phyloP scores from a whole-genome alignment of 1,140 invertebrate species.

The honey bee (Apis mellifera) region DNA sequence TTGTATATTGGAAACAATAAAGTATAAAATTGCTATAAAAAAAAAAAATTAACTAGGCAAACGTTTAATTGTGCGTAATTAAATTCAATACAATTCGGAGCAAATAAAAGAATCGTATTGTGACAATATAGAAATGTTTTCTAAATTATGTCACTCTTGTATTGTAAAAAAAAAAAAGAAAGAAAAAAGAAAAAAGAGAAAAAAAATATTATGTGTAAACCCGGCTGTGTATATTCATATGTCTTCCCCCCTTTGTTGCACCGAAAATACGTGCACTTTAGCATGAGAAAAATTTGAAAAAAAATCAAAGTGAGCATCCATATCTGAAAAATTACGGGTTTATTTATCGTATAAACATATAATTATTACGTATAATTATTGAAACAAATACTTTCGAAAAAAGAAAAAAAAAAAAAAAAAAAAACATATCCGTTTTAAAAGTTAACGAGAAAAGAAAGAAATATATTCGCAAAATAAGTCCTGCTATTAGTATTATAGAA shows the following conservation, averaged over 20 bases:
- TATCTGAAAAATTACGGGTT: neutral
- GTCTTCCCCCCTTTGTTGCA: conserved; percentile 57
- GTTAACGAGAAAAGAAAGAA: neutral
- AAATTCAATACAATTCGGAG: neutral
- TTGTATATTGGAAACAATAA: neutral
- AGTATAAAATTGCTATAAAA: neutral
- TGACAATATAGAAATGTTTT: conserved; percentile 44
- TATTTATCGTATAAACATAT: neutral
- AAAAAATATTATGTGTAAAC: conserved; percentile 53
- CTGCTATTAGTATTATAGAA: conserved; percentile 3
- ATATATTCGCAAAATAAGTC: conserved; percentile 1
- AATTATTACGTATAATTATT: no score
- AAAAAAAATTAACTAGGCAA: neutral
- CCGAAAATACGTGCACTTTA: conserved; percentile 48
- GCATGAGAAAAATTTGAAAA: neutral
- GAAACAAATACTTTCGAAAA: neutral
- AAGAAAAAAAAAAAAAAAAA: conserved; percentile 28
- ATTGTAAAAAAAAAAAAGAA: conserved; percentile 39
- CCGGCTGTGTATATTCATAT: conserved; percentile 57
- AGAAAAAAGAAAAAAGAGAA: conserved; percentile 29
- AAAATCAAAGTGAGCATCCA: conserved; percentile 8
- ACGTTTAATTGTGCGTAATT: conserved; percentile 2
- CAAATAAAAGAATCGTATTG: conserved; percentile 3
- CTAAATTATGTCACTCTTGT: conserved; percentile 23
- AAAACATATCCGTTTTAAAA: conserved; percentile 36